Evolutionary conservation across 2,888 invertebrate genomes (phyloP).

Genomic region (Pachymerium ferrugineum): DNA sequence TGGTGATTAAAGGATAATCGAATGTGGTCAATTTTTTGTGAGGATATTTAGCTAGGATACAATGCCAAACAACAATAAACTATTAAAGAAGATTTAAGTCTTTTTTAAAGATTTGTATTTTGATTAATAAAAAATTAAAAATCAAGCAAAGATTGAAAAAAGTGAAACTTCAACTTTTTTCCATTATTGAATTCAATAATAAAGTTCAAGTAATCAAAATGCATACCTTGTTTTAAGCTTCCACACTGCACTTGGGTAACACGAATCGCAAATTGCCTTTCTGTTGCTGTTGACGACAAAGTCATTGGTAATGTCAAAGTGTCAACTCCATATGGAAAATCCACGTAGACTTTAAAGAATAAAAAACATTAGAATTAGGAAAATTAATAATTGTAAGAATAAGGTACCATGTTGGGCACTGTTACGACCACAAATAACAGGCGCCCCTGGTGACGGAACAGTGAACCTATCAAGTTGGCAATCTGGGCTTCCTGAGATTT

Average conservation of each 20-base stretch:
- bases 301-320: constrained; percentile 23
- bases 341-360: constrained; percentile 28
- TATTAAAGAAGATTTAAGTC: too few species aligned
- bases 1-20: too few species aligned
- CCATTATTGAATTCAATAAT: too few species aligned
- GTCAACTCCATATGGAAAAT: constrained; percentile 22
- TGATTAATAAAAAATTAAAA: not conserved
- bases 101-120: too few species aligned
- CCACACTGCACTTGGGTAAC: constrained; percentile 12
- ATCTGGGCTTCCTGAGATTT: constrained; percentile 25
- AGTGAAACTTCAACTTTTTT: too few species aligned
- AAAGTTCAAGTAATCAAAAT: too few species aligned
- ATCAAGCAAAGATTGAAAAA: not conserved
- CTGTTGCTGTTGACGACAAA: not conserved
- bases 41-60: too few species aligned
- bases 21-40: too few species aligned
- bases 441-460: constrained; percentile 22
- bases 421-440: constrained; percentile 29
- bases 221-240: not conserved
- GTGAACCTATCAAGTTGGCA: constrained; percentile 30
- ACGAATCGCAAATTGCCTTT: constrained; percentile 24
- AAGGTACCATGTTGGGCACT: constrained; percentile 1
- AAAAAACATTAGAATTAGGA: not conserved
- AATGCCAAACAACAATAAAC: too few species aligned
- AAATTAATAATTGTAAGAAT: not conserved